Evolutionary conservation across 2,113 vertebrate genomes (phyloP).

Genomic region (Chamaetylas fuelleborni): DNA sequence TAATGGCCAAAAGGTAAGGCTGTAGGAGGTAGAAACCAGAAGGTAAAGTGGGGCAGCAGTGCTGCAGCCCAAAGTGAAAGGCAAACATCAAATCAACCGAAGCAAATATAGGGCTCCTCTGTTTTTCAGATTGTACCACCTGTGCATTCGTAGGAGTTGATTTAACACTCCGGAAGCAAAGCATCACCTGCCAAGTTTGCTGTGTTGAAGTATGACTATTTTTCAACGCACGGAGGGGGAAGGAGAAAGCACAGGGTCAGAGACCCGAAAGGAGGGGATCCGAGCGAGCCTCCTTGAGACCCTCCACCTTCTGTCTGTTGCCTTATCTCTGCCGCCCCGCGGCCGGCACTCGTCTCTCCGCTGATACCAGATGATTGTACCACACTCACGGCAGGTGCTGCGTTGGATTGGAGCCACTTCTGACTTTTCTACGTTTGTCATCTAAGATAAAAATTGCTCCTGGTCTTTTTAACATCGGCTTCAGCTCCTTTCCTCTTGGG

Average conservation of each 20-base stretch:
- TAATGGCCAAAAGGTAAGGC: constrained; percentile 68
- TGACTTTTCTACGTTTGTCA: constrained; percentile 81
- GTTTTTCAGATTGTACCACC: constrained; percentile 68
- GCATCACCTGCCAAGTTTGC: constrained; percentile 65
- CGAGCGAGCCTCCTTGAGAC: not conserved
- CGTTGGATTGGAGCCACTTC: constrained; percentile 58
- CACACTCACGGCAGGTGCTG: constrained; percentile 34
- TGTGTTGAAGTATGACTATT: constrained; percentile 43
- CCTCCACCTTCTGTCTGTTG: constrained; percentile 69
- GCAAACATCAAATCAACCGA: not conserved
- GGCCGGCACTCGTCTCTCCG: constrained; percentile 48
- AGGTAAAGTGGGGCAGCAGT: not conserved
- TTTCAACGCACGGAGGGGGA: constrained; percentile 22
- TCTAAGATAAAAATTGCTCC: constrained; percentile 76
- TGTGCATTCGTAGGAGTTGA: constrained; percentile 62
- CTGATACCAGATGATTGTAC: constrained; percentile 73
- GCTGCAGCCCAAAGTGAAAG: not conserved
- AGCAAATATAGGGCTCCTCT: not conserved
- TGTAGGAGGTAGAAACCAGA: rapidly evolving
- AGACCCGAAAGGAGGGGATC: constrained; percentile 50
- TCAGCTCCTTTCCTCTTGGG: constrained; percentile 28
- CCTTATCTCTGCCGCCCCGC: constrained; percentile 73
- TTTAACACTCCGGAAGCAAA: constrained; percentile 45
- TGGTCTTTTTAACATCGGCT: constrained; percentile 59
- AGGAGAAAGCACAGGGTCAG: constrained; percentile 65